Evolutionary conservation across 2,888 invertebrate genomes (phyloP).

Genomic region (Strigamia transsilvanica): DNA sequence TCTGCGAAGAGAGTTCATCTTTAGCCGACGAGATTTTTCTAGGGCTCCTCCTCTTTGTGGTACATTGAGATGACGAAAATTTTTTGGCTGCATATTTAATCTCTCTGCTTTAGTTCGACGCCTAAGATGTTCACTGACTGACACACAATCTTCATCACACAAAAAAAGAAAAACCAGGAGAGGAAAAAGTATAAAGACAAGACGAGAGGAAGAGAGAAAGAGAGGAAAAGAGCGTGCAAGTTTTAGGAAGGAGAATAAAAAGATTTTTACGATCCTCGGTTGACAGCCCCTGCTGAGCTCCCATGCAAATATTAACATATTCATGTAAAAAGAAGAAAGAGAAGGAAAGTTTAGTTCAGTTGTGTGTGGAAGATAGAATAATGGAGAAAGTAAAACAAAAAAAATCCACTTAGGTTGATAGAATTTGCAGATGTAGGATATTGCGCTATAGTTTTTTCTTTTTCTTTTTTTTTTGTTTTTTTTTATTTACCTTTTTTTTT

Average conservation of each 20-base stretch:
- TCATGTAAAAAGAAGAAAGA: slow-evolving; percentile 39
- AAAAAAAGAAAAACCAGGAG: slow-evolving; percentile 11
- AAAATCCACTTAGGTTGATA: slow-evolving; percentile 47
- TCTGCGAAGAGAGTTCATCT: slow-evolving; percentile 25
- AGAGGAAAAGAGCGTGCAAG: slow-evolving; percentile 42
- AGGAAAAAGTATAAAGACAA: slow-evolving; percentile 34
- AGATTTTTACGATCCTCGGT: slow-evolving; percentile 48
- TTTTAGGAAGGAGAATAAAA: slow-evolving; percentile 49
- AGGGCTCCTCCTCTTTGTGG: slow-evolving; percentile 35
- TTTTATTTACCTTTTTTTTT: slow-evolving; percentile 28
- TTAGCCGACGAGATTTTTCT: slow-evolving; percentile 2
- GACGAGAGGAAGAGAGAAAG: slow-evolving; percentile 17
- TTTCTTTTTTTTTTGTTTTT: slow-evolving; percentile 12
- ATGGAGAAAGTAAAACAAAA: slow-evolving; percentile 49
- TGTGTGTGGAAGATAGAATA: slow-evolving; percentile 44
- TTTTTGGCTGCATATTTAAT: slow-evolving; percentile 48
- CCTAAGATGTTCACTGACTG: slow-evolving; percentile 43
- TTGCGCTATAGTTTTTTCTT: slow-evolving; percentile 34
- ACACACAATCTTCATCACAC: slow-evolving; percentile 47
- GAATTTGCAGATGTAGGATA: slow-evolving; percentile 48
- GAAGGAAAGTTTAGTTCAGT: slow-evolving; percentile 48
- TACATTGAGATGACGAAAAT: slow-evolving; percentile 41
- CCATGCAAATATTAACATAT: slow-evolving; percentile 49
- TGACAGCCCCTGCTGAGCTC: slow-evolving; percentile 48
- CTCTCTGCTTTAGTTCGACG: slow-evolving; percentile 44